These are phyloP conservation scores for Drosophila sp. DNA, from an alignment of 1,140 invertebrate genomes.

Conservation along the genomic window DNA sequence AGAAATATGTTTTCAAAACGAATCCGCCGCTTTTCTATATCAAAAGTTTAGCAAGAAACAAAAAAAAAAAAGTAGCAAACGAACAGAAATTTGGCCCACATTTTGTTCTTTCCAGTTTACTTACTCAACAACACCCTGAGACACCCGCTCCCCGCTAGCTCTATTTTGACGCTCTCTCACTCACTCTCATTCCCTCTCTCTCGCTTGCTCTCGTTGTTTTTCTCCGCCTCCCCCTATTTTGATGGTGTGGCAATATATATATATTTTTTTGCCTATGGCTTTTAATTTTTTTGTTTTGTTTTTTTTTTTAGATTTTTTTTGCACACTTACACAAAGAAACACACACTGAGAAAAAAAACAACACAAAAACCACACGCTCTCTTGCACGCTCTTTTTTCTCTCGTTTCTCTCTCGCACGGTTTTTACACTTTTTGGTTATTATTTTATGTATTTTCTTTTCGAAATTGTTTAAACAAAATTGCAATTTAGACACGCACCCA, in stretches of 20 bases:
- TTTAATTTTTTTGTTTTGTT: slow-evolving; percentile 1
- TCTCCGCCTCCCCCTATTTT: slow-evolving; percentile 1
- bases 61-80: slow-evolving; percentile 25
- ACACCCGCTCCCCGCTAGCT: neutral
- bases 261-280: slow-evolving; percentile 24
- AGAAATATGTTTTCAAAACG: no score
- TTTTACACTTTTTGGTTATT: slow-evolving; percentile 37
- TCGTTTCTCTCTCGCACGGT: slow-evolving; percentile 16
- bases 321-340: slow-evolving; percentile 25
- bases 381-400: slow-evolving; percentile 7
- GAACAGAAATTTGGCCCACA: slow-evolving; percentile 57
- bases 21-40: neutral
- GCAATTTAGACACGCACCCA: slow-evolving; percentile 16
- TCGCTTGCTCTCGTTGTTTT: neutral
- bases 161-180: neutral
- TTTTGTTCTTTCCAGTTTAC: slow-evolving; percentile 49
- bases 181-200: neutral
- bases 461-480: slow-evolving; percentile 66
- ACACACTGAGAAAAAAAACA: slow-evolving; percentile 37
- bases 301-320: slow-evolving; percentile 30
- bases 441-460: slow-evolving; percentile 2
- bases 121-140: neutral
- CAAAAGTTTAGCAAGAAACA: neutral
- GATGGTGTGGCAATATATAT: slow-evolving; percentile 17
- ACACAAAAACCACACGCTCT: slow-evolving; percentile 15